Percentiles rank a stretch among this genome's conserved stretches.
These are phyloP conservation scores for Python bivittatus DNA, from an alignment of 2,113 vertebrate genomes.

Conservation along the genomic window DNA sequence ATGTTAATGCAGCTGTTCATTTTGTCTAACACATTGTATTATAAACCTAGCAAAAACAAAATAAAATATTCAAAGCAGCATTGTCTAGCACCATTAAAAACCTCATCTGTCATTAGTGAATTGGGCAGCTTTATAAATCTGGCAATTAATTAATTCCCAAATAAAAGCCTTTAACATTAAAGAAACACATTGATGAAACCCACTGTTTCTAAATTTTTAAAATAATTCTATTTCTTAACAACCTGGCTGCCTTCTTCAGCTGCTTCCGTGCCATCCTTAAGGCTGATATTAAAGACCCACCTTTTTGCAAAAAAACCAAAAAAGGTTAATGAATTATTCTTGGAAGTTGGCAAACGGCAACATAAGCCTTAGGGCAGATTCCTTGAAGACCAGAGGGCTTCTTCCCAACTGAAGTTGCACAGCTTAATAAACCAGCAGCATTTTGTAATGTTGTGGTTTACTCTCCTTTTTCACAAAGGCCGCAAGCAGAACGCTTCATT, in stretches of 20 bases:
- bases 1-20: too few relatives aligned
- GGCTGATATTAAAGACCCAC: background rate
- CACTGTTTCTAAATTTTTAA: background rate
- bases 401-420: background rate
- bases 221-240: background rate
- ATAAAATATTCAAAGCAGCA: background rate
- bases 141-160: background rate
- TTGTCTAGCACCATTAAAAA: background rate
- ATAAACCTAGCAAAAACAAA: background rate
- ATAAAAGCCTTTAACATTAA: background rate
- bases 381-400: background rate
- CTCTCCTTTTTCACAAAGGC: background rate
- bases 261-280: too few relatives aligned
- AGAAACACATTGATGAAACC: background rate
- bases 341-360: background rate
- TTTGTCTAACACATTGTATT: background rate
- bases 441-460: constrained; percentile 10
- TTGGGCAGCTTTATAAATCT: too few relatives aligned
- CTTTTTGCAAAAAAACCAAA: background rate
- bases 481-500: background rate
- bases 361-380: background rate
- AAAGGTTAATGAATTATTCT: background rate
- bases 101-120: too few relatives aligned
- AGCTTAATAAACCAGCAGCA: background rate
- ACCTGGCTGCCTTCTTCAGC: background rate